phyloP scores from a whole-genome alignment of 2,113 vertebrate species.

The Cercocebus atys region DNA sequence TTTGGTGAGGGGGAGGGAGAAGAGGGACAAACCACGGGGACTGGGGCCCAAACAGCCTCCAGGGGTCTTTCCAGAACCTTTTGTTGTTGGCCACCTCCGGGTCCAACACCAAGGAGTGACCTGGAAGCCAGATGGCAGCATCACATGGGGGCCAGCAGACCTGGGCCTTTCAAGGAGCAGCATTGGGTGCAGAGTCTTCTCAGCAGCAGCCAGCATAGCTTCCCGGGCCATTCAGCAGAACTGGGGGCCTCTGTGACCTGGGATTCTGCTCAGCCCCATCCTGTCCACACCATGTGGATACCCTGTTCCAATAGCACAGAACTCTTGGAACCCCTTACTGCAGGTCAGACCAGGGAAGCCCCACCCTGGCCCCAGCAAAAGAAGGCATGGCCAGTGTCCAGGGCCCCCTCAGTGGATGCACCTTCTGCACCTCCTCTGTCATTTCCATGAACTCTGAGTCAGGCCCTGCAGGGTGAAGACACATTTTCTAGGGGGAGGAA shows the following conservation, averaged over 20 bases:
- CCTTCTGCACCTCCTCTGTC: too few relatives aligned
- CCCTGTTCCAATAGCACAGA: neutral
- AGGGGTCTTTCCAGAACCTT: neutral
- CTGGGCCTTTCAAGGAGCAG: too few relatives aligned
- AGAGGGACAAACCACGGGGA: neutral
- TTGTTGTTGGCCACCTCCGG: neutral
- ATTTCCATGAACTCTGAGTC: neutral
- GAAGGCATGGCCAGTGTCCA: neutral
- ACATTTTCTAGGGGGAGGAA: neutral
- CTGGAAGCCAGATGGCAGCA: neutral
- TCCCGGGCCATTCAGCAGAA: neutral
- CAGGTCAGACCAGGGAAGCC: neutral
- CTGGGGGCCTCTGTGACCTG: neutral
- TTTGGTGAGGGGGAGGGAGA: neutral
- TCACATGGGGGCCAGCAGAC: neutral
- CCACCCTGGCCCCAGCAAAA: neutral
- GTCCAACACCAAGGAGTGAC: neutral
- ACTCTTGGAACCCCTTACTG: neutral
- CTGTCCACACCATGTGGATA: too few relatives aligned
- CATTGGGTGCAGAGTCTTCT: neutral
- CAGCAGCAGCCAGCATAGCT: neutral
- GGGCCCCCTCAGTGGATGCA: neutral
- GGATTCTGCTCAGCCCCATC: neutral
- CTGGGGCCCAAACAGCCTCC: neutral
- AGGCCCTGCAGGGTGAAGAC: too few relatives aligned